Percentiles rank a stretch among this genome's conserved stretches.
These are phyloP conservation scores for Grus americana DNA, from an alignment of 2,113 vertebrate genomes.

Conservation along the genomic window DNA sequence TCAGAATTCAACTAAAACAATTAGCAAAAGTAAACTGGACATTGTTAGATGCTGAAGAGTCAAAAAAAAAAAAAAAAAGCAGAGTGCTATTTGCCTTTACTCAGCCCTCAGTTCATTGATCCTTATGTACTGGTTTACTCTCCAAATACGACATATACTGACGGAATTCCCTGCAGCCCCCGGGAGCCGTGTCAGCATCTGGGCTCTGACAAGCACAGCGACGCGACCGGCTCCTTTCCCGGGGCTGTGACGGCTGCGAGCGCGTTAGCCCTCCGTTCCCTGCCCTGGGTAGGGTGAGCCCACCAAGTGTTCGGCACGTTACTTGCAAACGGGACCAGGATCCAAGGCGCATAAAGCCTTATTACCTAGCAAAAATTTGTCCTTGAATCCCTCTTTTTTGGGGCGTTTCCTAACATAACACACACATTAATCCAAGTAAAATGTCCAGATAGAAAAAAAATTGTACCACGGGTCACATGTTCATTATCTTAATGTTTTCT, in stretches of 20 bases:
- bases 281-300: background rate
- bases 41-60: constrained; percentile 47
- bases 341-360: background rate
- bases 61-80: constrained; percentile 49
- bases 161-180: background rate
- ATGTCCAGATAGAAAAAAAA: background rate
- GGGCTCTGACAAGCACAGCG: background rate
- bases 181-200: background rate
- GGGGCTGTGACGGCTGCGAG: background rate
- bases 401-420: background rate
- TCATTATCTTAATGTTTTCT: background rate
- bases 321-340: background rate
- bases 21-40: constrained; percentile 61
- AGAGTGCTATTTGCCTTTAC: background rate
- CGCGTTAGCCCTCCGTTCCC: background rate
- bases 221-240: background rate
- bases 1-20: constrained; percentile 73
- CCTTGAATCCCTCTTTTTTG: background rate
- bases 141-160: background rate
- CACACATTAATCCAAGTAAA: background rate
- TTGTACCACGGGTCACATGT: background rate
- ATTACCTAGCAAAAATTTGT: background rate
- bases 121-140: background rate
- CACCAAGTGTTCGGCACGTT: background rate
- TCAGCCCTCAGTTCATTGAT: background rate